Evolutionary conservation across 2,888 invertebrate genomes (phyloP), one percentile per base, ranked within the genome.

Genomic region (Zygothrica quintamaculata): DNA sequence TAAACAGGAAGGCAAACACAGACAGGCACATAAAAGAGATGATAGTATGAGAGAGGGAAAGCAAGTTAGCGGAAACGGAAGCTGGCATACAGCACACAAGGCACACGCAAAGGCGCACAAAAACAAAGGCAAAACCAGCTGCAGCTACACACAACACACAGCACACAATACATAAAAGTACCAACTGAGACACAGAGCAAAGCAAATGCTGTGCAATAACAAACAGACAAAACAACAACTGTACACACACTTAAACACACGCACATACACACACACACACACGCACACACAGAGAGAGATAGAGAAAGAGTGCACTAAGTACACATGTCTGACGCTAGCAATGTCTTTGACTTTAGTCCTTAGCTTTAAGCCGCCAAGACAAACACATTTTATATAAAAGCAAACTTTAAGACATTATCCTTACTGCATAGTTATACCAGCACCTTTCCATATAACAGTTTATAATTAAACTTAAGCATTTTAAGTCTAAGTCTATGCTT

Each of bases 111-210:
- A 52, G 58, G 31, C 51, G 52, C 48, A 55, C 56, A 65, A 82
- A 85, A 79, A 78, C 79, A 80, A 85, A 55, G n/a, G 53, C 59
- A 52, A 64, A 65, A 61, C 47, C 81, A 72, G 72, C 78, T 77
- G 77, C 78, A 82, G 61, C 76, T 57, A 82, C 65, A 69, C 22
- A 66, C 50, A 73, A 60, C n/a, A n/a, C n/a, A n/a, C n/a, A n/a
- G n/a, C n/a, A n/a, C n/a, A n/a, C n/a, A n/a, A n/a, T n/a, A n/a
- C n/a, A n/a, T n/a, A n/a, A n/a, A n/a, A n/a, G n/a, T n/a, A 62
- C 52, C 43, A 69, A 59, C 60, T 47, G 64, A 74, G 61, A 52
- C 66, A 44, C 61, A 40, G 26, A 34, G 8, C 5, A n/a, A 33
- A 6, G 43, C 9, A 29, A 12, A 29, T 29, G 43, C 15, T 43